Conservation (phyloP, 2,113 vertebrate species). For the Pagrus major region DNA sequence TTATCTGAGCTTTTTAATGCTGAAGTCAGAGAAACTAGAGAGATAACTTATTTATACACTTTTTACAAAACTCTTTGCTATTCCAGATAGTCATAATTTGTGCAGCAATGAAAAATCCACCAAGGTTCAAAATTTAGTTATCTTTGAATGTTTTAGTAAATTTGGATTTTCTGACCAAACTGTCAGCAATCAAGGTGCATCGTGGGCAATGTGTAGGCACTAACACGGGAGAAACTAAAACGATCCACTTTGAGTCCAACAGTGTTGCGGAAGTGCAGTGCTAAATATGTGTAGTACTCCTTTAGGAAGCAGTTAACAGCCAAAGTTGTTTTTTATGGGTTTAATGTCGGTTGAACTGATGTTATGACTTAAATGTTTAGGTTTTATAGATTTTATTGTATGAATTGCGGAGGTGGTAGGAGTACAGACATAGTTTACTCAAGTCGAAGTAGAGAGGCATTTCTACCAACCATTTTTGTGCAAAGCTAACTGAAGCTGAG, state of each 20-base stretch:
- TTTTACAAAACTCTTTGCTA: not conserved
- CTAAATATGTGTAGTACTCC: too few species aligned
- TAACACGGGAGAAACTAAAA: too few species aligned
- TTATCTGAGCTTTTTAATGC: constrained; percentile 1
- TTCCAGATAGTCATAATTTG: not conserved
- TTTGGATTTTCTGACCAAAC: not conserved
- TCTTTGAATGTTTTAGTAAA: not conserved
- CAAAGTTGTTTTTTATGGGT: not conserved
- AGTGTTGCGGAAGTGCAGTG: too few species aligned
- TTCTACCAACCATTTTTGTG: too few species aligned
- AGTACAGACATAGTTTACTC: too few species aligned
- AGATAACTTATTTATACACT: not conserved
- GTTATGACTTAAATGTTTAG: not conserved
- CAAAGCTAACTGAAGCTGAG: too few species aligned
- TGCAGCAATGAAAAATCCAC: not conserved
- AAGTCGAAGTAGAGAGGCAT: too few species aligned
- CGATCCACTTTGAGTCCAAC: too few species aligned
- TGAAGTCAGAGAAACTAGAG: not conserved
- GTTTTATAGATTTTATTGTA: not conserved
- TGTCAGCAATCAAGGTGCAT: too few species aligned
- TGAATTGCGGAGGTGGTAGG: too few species aligned
- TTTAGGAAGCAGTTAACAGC: not conserved
- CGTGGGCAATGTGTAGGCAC: too few species aligned
- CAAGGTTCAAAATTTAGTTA: too few species aligned
- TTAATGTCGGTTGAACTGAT: not conserved